These are phyloP conservation scores for Egretta garzetta DNA, from an alignment of 2,113 vertebrate genomes.

Conservation along the genomic window DNA sequence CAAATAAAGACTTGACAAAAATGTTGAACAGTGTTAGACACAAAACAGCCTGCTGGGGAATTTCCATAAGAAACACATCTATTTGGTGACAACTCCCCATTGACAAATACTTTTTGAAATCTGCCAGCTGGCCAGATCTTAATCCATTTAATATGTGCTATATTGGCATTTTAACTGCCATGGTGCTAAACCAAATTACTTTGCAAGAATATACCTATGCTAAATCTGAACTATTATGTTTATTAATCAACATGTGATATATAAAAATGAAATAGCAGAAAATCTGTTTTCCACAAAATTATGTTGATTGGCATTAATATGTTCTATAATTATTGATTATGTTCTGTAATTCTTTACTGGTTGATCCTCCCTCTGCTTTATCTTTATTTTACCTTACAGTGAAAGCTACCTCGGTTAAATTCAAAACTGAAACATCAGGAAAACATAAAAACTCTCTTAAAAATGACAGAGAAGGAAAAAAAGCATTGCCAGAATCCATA, in stretches of 20 bases:
- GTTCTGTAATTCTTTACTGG: background rate
- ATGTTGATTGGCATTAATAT: background rate
- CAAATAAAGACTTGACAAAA: background rate
- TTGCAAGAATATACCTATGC: background rate
- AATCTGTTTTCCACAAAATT: background rate
- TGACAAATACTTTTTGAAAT: constrained; percentile 9
- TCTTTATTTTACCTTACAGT: background rate
- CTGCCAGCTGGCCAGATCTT: constrained; percentile 6
- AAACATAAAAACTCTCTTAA: background rate
- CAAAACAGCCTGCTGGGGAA: background rate
- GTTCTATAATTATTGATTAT: background rate
- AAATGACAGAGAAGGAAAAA: background rate
- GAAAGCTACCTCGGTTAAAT: background rate
- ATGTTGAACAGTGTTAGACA: background rate
- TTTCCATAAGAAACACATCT: background rate
- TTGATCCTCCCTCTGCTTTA: background rate
- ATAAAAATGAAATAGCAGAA: background rate
- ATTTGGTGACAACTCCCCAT: constrained; percentile 3
- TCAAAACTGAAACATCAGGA: background rate
- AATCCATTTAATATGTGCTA: background rate
- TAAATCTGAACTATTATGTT: background rate
- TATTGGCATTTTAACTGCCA: background rate
- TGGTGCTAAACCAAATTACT: background rate
- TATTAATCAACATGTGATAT: background rate
- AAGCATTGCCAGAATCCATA: background rate